Evolutionary conservation across 2,113 vertebrate species (phyloP), one percentile per base, ranked within the genome.

Genomic region (Ploceus nigricollis): DNA sequence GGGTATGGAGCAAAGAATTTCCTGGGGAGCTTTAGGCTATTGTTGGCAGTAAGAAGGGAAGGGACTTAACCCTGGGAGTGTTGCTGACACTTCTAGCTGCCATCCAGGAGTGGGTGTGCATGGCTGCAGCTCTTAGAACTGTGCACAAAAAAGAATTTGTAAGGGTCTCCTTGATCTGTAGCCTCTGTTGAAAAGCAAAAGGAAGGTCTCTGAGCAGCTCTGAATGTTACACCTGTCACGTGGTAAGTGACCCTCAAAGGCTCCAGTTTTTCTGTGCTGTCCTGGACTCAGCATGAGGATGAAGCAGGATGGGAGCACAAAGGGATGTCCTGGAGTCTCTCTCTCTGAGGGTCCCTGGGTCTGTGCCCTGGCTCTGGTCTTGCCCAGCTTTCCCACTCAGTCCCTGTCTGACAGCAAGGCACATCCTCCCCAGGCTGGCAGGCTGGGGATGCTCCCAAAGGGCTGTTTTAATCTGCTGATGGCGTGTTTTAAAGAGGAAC

Each of bases 11-110:
- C 86, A 96, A 92, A 94, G 80, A 57, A 77, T 68, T 94, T 94
- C 90, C 16, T 69, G 91, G 78, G 63, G 95, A 95, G 94, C 87
- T 90, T 88, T 86, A 91, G 84, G 50, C 82, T 87, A 13, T 89
- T 94, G 89, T 91, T 95, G 91, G 81, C 73, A 75, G 15, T 57
- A 28, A 75, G 64, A 68, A 93, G 64, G 56, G 87, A 94, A 89
- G 58, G 60, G 76, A 57, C 44, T 94, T 81, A 84, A 65, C 78
- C 84, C 77, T 90, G 31, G 2, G 53, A 45, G 75, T 91, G 82
- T 42, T 57, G 91, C 85, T 95, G 94, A 78, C 95, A 82, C 71
- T 75, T 68, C 28, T 10, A 82, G 83, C 83, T 65, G 40, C 58
- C 4, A 1, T 89, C 87, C 92, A 95, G 75, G 72, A 88, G 39